Conservation (phyloP, 2,113 vertebrate genomes). For the Myxocyprinus asiaticus region DNA sequence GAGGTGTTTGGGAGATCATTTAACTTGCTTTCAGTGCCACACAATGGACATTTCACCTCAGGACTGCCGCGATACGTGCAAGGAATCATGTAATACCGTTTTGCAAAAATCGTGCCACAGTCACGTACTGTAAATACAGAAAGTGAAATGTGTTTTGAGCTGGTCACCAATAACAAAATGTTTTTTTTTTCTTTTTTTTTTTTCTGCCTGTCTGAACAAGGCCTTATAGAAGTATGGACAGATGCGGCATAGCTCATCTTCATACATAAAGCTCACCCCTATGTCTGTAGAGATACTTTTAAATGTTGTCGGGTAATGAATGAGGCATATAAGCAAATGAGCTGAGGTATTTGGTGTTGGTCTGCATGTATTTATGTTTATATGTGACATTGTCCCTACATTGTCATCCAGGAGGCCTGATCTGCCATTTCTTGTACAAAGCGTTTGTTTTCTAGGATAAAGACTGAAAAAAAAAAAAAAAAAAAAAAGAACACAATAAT, state of each 20-base stretch:
- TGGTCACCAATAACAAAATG: too few relatives aligned
- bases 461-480: background rate
- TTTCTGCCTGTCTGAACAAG: conserved; percentile 12
- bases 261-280: background rate
- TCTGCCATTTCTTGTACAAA: conserved; percentile 46
- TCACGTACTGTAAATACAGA: too few relatives aligned
- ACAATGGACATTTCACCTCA: too few relatives aligned
- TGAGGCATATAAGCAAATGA: background rate
- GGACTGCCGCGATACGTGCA: too few relatives aligned
- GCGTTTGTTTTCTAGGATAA: conserved; percentile 56
- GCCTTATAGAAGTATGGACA: background rate
- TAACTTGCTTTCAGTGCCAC: too few relatives aligned
- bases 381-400: conserved; percentile 33
- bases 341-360: background rate
- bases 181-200: background rate
- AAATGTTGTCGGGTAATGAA: background rate
- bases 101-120: too few relatives aligned
- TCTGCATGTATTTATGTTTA: conserved; percentile 44
- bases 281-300: background rate
- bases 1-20: too few relatives aligned
- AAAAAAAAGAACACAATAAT: background rate
- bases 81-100: too few relatives aligned
- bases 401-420: conserved; percentile 35
- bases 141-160: too few relatives aligned
- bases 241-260: background rate